Base-by-base conservation (phyloP, 2,113 vertebrate genomes). In the Ranitomeya variabilis region DNA sequence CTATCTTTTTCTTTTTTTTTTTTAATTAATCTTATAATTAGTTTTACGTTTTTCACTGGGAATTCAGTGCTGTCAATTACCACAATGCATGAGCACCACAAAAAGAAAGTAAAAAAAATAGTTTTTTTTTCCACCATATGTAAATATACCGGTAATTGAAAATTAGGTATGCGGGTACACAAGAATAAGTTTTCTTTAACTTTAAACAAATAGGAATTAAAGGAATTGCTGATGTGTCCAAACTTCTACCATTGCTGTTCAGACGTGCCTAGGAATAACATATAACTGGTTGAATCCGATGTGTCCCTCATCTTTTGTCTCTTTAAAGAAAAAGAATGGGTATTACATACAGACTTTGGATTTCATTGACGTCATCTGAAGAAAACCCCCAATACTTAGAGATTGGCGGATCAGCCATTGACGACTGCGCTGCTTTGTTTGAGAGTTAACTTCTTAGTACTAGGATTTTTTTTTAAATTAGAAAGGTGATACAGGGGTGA, bases 341-440 rank as follows among this genome's bases (percentile, higher is more conserved):
- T 15, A 21, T 66, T 64, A 80, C 78, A 59, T 59, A 23, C 23
- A 60, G 62, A 31, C 85, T 62, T 86, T 86, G 85, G 31, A 79
- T 86, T 86, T 62, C 45, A 86, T 87, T 87, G 86, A 87, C 86
- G 76, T 87, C 86, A 87, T 52, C 23, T 67, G 69, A 77, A 67
- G 31, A 80, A 86, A 45, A 45, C 3, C 3, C 37, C 2, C 73
- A 87, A 80, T 77, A 1, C 60, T n/a, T 14, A 11, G 31, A 67
- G 74, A 26, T 31, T 8, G 79, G 2, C 11, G 14, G 18, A 45
- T n/a, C 78, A 57, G 54, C 12, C 54, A 80, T 60, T 62, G n/a
- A 57, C n/a, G 18, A 0, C 26, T 81, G 14, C 62, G 57, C 4
- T 31, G n/a, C 16, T 81, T 31, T 81, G 55, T 37, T 81, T 80